These are phyloP conservation scores for Lucilia cuprina DNA, from an alignment of 1,140 invertebrate species.

Conservation along the genomic window DNA sequence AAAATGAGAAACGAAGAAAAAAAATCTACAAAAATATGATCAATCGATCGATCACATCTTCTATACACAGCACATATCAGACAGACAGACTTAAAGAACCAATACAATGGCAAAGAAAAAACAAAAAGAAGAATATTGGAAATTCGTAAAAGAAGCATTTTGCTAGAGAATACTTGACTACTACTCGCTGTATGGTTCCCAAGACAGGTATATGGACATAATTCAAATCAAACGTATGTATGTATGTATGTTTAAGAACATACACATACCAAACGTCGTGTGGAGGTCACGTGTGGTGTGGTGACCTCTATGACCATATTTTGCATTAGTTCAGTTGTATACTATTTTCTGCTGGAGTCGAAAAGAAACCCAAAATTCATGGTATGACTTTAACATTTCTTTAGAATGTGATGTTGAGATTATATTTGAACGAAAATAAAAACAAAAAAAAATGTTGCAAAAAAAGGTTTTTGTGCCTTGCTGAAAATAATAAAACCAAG, in stretches of 20 bases:
- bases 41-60: slow-evolving; percentile 35
- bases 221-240: background rate
- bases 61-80: slow-evolving; percentile 1
- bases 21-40: background rate
- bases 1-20: background rate
- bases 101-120: background rate
- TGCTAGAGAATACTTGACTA: background rate
- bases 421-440: background rate
- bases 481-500: background rate
- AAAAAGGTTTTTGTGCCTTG: background rate
- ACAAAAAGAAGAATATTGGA: background rate
- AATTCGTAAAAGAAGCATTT: background rate
- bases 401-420: slow-evolving; percentile 27
- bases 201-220: slow-evolving; percentile 6
- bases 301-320: slow-evolving; percentile 42
- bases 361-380: background rate
- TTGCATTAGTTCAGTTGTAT: slow-evolving; percentile 36
- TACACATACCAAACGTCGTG: slow-evolving; percentile 4
- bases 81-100: background rate
- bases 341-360: background rate
- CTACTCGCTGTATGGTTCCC: slow-evolving; percentile 14
- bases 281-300: slow-evolving; percentile 40
- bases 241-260: background rate
- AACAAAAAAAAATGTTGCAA: too few species aligned
- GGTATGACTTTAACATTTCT: background rate